phyloP scores from a whole-genome alignment of 2,797 vertebrate species.

The Microhierax caerulescens region DNA sequence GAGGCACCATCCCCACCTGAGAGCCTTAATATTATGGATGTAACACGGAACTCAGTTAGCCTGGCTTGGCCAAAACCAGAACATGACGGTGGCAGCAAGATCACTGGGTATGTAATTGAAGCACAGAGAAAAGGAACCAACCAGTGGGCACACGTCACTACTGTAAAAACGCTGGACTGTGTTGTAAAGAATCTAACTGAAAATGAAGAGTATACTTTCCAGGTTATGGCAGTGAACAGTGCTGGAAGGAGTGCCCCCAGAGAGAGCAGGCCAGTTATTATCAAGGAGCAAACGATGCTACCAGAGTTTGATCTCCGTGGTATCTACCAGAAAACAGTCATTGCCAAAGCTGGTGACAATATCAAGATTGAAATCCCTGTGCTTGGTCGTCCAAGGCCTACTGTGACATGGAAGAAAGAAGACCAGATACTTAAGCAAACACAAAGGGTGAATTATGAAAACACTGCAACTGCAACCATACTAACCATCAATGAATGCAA shows the following conservation, averaged over 20 bases:
- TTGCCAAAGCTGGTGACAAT: constrained; percentile 93
- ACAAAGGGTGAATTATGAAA: constrained; percentile 89
- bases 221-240: constrained; percentile 94
- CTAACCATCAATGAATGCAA: constrained; percentile 89
- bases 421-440: constrained; percentile 87
- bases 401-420: constrained; percentile 93
- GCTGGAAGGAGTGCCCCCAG: constrained; percentile 92
- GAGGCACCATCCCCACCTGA: constrained; percentile 93
- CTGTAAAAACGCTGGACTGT: constrained; percentile 89
- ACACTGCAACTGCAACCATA: constrained; percentile 87
- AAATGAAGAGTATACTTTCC: constrained; percentile 95
- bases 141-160: constrained; percentile 92
- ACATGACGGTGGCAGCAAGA: constrained; percentile 94
- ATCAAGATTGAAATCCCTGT: constrained; percentile 98
- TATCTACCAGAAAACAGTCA: constrained; percentile 90
- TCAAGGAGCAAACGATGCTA: constrained; percentile 89
- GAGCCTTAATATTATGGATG: constrained; percentile 90
- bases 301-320: constrained; percentile 94
- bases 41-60: constrained; percentile 90
- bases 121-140: constrained; percentile 94
- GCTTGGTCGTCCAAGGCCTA: constrained; percentile 92
- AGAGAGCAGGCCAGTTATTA: constrained; percentile 87
- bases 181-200: constrained; percentile 93
- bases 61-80: constrained; percentile 96
- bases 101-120: constrained; percentile 96